Conservation (phyloP, 2,113 vertebrate species). For the Dicrurus megarhynchus region DNA sequence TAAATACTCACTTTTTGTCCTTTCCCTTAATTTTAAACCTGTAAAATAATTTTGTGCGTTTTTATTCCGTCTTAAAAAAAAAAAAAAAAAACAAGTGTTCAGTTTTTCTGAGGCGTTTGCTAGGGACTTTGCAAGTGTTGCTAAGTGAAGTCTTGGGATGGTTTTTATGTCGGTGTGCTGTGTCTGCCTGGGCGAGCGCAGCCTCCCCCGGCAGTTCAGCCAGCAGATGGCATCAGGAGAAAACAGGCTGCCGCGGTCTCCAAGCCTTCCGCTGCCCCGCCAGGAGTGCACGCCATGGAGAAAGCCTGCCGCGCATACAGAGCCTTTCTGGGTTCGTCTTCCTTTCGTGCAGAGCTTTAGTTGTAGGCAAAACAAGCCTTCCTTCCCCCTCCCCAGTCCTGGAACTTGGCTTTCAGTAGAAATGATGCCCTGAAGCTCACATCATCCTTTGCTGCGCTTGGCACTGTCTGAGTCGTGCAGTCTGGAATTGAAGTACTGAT, state of each 20-base stretch:
- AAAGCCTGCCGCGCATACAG: accelerated
- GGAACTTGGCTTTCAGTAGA: background rate
- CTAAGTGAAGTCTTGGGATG: background rate
- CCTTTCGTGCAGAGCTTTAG: background rate
- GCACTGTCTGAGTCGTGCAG: background rate
- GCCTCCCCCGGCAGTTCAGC: accelerated
- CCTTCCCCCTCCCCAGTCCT: background rate
- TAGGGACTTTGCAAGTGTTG: background rate
- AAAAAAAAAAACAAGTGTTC: background rate
- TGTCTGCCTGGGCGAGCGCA: background rate
- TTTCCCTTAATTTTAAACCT: background rate
- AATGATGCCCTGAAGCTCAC: background rate
- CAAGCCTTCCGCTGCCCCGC: background rate
- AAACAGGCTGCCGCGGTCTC: background rate
- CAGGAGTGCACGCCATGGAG: accelerated
- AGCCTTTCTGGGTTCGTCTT: background rate
- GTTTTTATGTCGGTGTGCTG: accelerated
- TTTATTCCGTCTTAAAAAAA: background rate
- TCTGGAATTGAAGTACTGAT: background rate
- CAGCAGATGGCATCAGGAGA: constrained; percentile 4
- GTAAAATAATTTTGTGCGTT: background rate
- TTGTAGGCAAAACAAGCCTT: background rate
- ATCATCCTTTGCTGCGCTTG: background rate
- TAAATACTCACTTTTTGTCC: background rate
- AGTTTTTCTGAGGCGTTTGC: background rate